Base-by-base conservation (phyloP, 2,888 invertebrate species). In the Iselma pallidipennis region DNA sequence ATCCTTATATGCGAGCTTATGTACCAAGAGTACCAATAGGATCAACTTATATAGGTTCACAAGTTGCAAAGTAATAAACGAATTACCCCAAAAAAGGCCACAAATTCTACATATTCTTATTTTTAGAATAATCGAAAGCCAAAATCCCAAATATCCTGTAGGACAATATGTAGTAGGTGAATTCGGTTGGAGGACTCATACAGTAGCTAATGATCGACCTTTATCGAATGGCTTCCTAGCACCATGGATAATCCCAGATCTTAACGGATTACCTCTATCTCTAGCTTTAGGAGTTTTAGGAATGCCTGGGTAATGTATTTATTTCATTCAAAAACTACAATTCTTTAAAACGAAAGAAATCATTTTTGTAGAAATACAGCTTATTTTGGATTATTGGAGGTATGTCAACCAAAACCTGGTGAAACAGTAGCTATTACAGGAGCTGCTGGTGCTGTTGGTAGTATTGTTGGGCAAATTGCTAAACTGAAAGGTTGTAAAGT, bases 391-490 rank as follows among this genome's bases (percentile, higher is more conserved):
- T 81, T 91, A 9, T 78, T 87, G 65, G 89, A 91, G 68, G 82
- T 91, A 62, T 90, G 90, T 66, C 78, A 87, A 60, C 89, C 91
- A 1, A 88, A 89, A 79, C 70, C 83, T 7, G 91, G 89, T 6
- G 91, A 92, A 78, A 88, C 88, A 0, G 84, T 92, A n/a, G 87
- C 89, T 1, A 86, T 92, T 1, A 88, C 86, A 29, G 88, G 88
- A 3, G 92, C 91, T 12, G 91, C 90, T 28, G 92, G 92, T 14
- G n/a, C n/a, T n/a, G n/a, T n/a, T n/a, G n/a, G n/a, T n/a, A n/a
- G n/a, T n/a, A n/a, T n/a, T n/a, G n/a, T 91, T 26, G 91, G 91
- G 2, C 92, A 92, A 82, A 89, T 92, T 65, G 91, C 87, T 1
- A 91, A 91, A 81, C 84, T 88, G 50, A 83, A 88, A 77, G 89